Evolutionary conservation across 2,113 vertebrate species (phyloP).

Genomic region (Micronycteris hirsuta): DNA sequence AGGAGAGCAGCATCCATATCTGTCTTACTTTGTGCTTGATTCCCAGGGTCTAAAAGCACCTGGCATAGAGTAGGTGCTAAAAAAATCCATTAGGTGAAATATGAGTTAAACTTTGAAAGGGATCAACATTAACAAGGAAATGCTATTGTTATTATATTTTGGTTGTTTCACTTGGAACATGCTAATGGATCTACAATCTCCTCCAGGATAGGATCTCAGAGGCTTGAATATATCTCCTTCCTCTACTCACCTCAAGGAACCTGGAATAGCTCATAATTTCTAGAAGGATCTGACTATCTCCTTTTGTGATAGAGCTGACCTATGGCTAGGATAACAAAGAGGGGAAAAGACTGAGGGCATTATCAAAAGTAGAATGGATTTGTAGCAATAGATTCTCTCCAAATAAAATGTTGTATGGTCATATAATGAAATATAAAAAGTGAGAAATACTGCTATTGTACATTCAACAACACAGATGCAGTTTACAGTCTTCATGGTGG

Average conservation of each 20-base stretch:
- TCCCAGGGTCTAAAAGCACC: not conserved
- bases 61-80: not conserved
- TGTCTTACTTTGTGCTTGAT: not conserved
- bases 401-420: not conserved
- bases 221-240: not conserved
- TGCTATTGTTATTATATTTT: not conserved
- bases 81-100: not conserved
- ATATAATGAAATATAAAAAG: not conserved
- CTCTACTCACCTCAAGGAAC: not conserved
- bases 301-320: not conserved
- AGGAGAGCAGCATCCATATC: not conserved
- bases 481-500: not conserved
- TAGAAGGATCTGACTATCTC: not conserved
- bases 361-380: not conserved
- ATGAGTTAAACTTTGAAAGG: not conserved
- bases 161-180: not conserved
- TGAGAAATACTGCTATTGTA: not conserved
- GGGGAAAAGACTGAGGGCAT: not conserved
- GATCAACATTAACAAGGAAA: not conserved
- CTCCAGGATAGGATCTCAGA: not conserved
- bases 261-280: not conserved
- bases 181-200: not conserved
- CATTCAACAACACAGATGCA: not conserved
- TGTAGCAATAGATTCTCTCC: not conserved
- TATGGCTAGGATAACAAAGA: not conserved